These are phyloP conservation scores for Pteromalus puparum DNA, from an alignment of 1,140 invertebrate genomes.

Conservation along the genomic window DNA sequence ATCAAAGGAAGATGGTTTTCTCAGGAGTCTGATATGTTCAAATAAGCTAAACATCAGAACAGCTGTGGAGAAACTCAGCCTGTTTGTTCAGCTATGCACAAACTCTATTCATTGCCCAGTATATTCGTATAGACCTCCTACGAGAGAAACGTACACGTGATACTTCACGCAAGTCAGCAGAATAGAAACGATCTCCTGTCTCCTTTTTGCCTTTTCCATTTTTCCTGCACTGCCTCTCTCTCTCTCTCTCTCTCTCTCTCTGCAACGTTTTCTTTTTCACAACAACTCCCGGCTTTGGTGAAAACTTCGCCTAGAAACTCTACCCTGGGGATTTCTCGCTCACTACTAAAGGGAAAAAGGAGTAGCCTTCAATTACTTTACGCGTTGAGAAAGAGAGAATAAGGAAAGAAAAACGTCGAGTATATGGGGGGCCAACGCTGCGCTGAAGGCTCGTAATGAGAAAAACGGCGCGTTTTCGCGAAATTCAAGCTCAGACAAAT, in stretches of 20 bases:
- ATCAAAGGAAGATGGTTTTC: too few relatives aligned
- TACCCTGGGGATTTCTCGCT: constrained; percentile 12
- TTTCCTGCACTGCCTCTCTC: not conserved
- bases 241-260: not conserved
- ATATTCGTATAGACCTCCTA: not conserved
- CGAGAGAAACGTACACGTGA: not conserved
- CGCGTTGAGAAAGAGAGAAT: not conserved
- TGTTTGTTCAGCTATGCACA: too few relatives aligned
- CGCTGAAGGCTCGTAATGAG: constrained; percentile 30
- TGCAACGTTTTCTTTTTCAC: not conserved
- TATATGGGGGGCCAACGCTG: not conserved
- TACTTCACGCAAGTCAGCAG: not conserved
- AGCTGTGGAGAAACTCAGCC: not conserved
- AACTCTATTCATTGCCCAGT: too few relatives aligned
- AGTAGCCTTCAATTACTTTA: constrained; percentile 37
- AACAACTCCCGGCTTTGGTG: constrained; percentile 29
- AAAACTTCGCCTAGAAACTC: constrained; percentile 27
- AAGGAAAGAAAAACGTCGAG: constrained; percentile 15
- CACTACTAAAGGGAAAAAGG: constrained; percentile 26
- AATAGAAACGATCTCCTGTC: constrained; percentile 14
- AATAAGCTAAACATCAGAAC: too few relatives aligned
- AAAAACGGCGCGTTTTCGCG: constrained; percentile 35
- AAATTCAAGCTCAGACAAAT: constrained; percentile 32
- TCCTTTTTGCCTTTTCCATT: not conserved
- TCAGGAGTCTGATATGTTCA: too few relatives aligned